Base-by-base conservation (phyloP, 2,888 invertebrate genomes). In the Athalia circularis region DNA sequence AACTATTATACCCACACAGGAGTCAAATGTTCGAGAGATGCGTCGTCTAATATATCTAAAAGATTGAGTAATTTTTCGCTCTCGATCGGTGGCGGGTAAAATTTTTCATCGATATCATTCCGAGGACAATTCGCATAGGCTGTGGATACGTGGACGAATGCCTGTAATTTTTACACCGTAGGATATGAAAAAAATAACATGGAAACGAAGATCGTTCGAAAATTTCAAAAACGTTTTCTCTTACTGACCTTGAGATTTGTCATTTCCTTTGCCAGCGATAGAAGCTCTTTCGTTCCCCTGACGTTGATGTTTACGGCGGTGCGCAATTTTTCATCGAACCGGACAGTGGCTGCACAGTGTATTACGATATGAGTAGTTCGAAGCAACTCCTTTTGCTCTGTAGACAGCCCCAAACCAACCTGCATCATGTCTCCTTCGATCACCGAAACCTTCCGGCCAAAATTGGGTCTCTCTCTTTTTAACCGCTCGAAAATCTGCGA, bases 311-410 rank as follows among this genome's bases (percentile, higher is more conserved):
- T 91, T 9, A 94, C 91, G 0, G 95, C 94, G 3, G 90, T 85
- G 86, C 93, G 92, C 43, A 96, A 89, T 52, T 92, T 92, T 85
- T 95, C 95, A 85, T 95, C 95, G 85, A 96, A 96, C 83, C 93
- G 92, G 8, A 96, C 94, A 0, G 95, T 95, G 3, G 95, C 96
- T 0, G 96, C 96, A 52, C 93, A 94, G 87, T 96, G 96, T 87
- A 96, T 93, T 11, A 96, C 93, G 11, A 95, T 91, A 74, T 92
- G 90, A 0, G 94, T 93, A 80, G 93, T 92, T 11, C 85, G 84
- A 9, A 93, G 81, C 7, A 86, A 82, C 65, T 90, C 84, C 77
- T 92, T 92, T 83, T 93, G 91, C 54, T 92, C 90, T 3, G 87
- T 83, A 47, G 90, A 91, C 15, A 94, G 83, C 5, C 93, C 93